These are phyloP conservation scores for Myripristis murdjan DNA, from an alignment of 2,797 vertebrate genomes.

Conservation along the genomic window DNA sequence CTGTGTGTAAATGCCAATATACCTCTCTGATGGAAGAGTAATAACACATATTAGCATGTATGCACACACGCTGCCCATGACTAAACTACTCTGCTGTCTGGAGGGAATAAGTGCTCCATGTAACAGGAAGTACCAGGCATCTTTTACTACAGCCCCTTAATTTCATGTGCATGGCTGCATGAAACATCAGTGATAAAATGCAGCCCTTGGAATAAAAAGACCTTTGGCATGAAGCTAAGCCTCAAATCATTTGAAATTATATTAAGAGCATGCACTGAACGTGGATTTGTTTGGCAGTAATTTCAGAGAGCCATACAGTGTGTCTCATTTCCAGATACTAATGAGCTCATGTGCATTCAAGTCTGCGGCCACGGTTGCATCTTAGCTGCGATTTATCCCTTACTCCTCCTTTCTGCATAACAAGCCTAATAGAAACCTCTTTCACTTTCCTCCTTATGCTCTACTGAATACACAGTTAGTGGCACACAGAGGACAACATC, in stretches of 20 bases:
- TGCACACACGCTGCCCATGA: slow-evolving; percentile 38
- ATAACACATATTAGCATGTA: slow-evolving; percentile 62
- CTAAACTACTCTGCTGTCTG: slow-evolving; percentile 20
- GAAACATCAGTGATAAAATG: slow-evolving; percentile 1
- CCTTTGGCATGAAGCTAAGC: not conserved
- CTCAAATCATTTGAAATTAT: not conserved
- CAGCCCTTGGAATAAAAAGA: slow-evolving; percentile 2
- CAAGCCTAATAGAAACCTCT: not conserved
- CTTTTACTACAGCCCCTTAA: slow-evolving; percentile 21
- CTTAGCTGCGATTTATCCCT: too few species aligned
- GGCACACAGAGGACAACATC: not conserved
- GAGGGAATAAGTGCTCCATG: slow-evolving; percentile 25
- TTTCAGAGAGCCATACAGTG: not conserved
- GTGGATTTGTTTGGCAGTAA: not conserved
- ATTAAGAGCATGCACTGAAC: not conserved
- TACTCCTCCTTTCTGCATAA: not conserved
- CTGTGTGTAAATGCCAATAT: slow-evolving; percentile 51
- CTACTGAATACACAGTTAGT: not conserved
- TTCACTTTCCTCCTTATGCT: not conserved
- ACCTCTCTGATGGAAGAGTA: slow-evolving; percentile 50
- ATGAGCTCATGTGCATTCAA: not conserved
- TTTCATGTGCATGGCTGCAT: slow-evolving; percentile 15
- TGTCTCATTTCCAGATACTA: not conserved
- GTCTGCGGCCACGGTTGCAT: not conserved
- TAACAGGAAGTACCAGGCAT: not conserved